phyloP scores from a whole-genome alignment of 2,888 invertebrate species.

The Resseliella maxima region DNA sequence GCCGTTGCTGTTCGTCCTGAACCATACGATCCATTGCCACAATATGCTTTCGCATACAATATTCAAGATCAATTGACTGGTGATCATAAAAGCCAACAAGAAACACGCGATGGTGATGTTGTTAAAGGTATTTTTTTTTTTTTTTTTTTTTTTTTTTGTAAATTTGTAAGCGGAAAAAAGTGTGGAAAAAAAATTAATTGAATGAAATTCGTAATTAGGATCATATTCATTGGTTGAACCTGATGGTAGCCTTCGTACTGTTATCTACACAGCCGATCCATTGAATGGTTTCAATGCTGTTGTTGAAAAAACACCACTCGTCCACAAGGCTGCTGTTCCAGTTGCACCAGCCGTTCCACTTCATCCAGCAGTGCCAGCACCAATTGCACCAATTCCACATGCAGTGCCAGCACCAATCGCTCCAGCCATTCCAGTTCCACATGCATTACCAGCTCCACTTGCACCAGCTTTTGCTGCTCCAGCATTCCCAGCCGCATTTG shows the following conservation, averaged over 20 bases:
- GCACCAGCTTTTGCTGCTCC: background rate
- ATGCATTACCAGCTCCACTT: background rate
- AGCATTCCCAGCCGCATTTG: background rate
- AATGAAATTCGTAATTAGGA: conserved; percentile 65
- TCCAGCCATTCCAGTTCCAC: background rate
- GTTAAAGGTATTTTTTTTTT: conserved; percentile 67
- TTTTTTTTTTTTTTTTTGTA: too few species aligned
- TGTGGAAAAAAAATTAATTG: background rate
- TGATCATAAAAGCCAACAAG: conserved; percentile 70
- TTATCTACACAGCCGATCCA: conserved; percentile 73
- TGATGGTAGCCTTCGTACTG: conserved; percentile 71
- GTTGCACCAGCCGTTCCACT: background rate
- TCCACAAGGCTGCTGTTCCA: conserved; percentile 60
- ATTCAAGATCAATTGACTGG: conserved; percentile 77
- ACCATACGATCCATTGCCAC: conserved; percentile 59
- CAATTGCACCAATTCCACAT: background rate
- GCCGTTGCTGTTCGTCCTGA: conserved; percentile 58
- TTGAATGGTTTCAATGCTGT: conserved; percentile 74
- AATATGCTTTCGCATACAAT: conserved; percentile 76
- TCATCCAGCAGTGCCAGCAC: background rate
- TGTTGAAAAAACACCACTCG: conserved; percentile 73
- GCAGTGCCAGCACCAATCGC: background rate
- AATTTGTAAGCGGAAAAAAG: background rate
- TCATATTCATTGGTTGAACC: conserved; percentile 72
- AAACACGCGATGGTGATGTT: conserved; percentile 72